Percentiles rank a stretch among this genome's conserved stretches.
phyloP scores from a whole-genome alignment of 2,888 invertebrate genomes.

The Malacosoma neustria region DNA sequence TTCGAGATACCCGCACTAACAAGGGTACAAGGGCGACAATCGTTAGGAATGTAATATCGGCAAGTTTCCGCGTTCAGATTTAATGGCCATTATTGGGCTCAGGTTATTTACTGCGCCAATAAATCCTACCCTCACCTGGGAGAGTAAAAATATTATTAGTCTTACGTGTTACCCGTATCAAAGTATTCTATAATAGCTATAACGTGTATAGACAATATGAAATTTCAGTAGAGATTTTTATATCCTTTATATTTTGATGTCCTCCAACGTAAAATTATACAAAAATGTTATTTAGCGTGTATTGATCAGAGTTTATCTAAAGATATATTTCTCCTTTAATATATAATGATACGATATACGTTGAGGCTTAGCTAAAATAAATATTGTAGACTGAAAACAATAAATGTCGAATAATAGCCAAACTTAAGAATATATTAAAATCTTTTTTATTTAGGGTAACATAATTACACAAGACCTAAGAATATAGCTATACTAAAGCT shows the following conservation, averaged over 20 bases:
- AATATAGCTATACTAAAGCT: too few relatives aligned
- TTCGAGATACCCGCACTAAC: background rate
- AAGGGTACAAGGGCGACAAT: background rate
- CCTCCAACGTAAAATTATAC: background rate
- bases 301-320: background rate
- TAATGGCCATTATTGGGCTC: conserved; percentile 23
- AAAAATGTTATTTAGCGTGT: too few relatives aligned
- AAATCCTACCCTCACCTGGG: conserved; percentile 19
- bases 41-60: conserved; percentile 15
- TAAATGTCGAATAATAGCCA: too few relatives aligned
- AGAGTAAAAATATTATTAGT: conserved; percentile 13
- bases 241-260: too few relatives aligned
- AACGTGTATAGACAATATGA: background rate
- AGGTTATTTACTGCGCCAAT: conserved; percentile 22
- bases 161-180: conserved; percentile 6
- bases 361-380: too few relatives aligned
- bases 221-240: too few relatives aligned
- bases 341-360: too few relatives aligned
- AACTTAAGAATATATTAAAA: too few relatives aligned
- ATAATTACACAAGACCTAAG: too few relatives aligned
- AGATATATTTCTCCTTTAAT: background rate
- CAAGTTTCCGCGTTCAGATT: conserved; percentile 15
- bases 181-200: background rate
- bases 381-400: too few relatives aligned
- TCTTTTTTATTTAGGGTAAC: too few relatives aligned